phyloP scores from a whole-genome alignment of 2,888 invertebrate species.

The Tachina lurida region DNA sequence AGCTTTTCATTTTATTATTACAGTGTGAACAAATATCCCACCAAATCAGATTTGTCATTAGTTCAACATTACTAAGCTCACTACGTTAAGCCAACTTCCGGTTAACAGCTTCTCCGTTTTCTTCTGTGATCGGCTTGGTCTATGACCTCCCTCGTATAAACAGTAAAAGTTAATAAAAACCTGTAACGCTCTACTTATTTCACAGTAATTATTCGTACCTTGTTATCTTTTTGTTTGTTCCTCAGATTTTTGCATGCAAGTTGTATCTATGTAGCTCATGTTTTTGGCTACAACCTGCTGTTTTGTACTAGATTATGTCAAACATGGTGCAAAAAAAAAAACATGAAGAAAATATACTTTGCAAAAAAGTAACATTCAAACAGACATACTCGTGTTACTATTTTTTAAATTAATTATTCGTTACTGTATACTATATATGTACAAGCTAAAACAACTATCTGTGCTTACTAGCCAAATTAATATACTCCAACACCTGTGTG shows the following conservation, averaged over 20 bases:
- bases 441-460: constrained; percentile 11
- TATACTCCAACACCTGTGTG: constrained; percentile 18
- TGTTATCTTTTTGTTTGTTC: not conserved
- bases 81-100: too few species aligned
- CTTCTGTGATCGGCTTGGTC: not conserved
- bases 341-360: constrained; percentile 32
- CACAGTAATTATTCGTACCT: not conserved
- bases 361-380: not conserved
- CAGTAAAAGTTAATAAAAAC: constrained; percentile 11
- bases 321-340: constrained; percentile 31
- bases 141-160: constrained; percentile 12
- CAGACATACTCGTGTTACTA: not conserved
- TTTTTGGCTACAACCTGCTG: not conserved
- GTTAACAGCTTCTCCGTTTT: too few species aligned
- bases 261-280: constrained; percentile 6
- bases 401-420: constrained; percentile 3
- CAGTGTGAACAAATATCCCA: too few species aligned
- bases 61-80: too few species aligned
- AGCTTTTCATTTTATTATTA: too few species aligned
- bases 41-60: too few species aligned
- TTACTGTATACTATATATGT: not conserved
- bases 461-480: constrained; percentile 3
- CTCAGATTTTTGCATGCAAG: constrained; percentile 21
- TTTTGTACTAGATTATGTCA: constrained; percentile 49
- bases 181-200: constrained; percentile 23